phyloP scores from a whole-genome alignment of 1,140 invertebrate genomes.

The Lordiphosa stackelbergi region DNA sequence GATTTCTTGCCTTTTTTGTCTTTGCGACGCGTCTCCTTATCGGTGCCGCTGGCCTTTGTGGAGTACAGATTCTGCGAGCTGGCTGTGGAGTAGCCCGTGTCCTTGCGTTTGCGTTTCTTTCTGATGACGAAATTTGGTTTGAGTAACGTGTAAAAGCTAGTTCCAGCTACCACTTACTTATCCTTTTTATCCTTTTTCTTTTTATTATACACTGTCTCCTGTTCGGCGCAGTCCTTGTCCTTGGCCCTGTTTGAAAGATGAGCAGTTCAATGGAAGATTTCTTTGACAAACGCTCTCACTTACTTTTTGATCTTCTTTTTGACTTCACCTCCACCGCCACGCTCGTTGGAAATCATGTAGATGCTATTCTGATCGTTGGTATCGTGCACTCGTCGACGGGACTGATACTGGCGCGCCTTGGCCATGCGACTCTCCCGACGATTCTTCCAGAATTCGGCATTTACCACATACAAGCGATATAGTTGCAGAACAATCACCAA shows the following conservation, averaged over 20 bases:
- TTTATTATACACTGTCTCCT: constrained; percentile 69
- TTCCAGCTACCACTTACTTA: constrained; percentile 39
- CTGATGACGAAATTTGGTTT: constrained; percentile 2
- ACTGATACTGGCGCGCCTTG: constrained; percentile 77
- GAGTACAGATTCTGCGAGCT: constrained; percentile 79
- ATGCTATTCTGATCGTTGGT: constrained; percentile 76
- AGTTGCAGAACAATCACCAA: constrained; percentile 91
- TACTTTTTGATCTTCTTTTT: constrained; percentile 71
- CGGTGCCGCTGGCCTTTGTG: constrained; percentile 62
- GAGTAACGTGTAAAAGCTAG: background rate
- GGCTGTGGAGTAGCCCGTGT: constrained; percentile 83
- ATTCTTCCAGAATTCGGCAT: constrained; percentile 81
- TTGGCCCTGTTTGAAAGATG: constrained; percentile 39
- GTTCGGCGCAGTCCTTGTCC: constrained; percentile 58
- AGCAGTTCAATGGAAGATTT: background rate
- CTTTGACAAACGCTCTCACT: constrained; percentile 2
- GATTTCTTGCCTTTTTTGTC: constrained; percentile 71
- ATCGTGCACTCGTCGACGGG: constrained; percentile 72
- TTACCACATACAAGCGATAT: constrained; percentile 89
- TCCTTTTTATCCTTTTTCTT: constrained; percentile 61
- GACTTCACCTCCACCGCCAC: constrained; percentile 61
- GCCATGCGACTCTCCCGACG: constrained; percentile 74
- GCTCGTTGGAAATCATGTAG: constrained; percentile 80
- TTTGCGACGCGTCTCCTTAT: constrained; percentile 58
- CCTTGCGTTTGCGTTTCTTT: constrained; percentile 79